Base-by-base conservation (phyloP, 1,140 invertebrate genomes). In the Caenorhabditis tropicalis region DNA sequence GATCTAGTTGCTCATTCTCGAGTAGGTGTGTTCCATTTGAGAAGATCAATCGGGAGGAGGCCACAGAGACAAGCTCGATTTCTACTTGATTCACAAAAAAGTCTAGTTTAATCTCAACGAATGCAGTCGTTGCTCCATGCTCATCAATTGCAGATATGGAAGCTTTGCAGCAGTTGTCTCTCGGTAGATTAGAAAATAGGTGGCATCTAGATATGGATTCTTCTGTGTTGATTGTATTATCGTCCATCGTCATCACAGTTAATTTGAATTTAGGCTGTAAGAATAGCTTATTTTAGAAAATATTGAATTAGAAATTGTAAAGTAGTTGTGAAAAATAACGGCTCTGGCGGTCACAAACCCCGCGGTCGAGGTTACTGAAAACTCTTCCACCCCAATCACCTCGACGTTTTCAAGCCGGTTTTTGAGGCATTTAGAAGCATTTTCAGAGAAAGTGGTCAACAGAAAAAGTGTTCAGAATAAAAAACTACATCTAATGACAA, bases 161-260 rank as follows among this genome's bases (percentile, higher is more conserved):
- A 43, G 65, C 65, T 82, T 60, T 60, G 49, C 60, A 60, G 24
- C 56, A 65, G 74, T 60, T 56, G n/a, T 82, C 65, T 36, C 70
- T 70, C 0, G 85, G 82, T 43, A 86, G 82, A 60, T 86, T 79
- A 53, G 80, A 79, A n/a, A 86, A 84, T 60, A 84, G 48, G 49
- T 84, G 79, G 48, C 85, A 86, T 43, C 56, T 84, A 3, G 49
- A 24, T 27, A 82, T 56, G 10, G 53, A 80, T 21, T 43, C 36
- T 12, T 84, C 48, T 9, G 48, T 79, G 5, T 53, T 79, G 27
- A 49, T 56, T 4, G 49, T 58, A 16, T 43, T 46, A 49, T 48
- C 80, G 29, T 85, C 81, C 58, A 82, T 27, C 2, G 81, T 49
- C 27, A 60, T 82, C 6, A 85, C 51, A 15, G 65, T 70, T 10